Evolutionary conservation across 2,113 vertebrate species (phyloP).

Genomic region (Brienomyrus longianalis): DNA sequence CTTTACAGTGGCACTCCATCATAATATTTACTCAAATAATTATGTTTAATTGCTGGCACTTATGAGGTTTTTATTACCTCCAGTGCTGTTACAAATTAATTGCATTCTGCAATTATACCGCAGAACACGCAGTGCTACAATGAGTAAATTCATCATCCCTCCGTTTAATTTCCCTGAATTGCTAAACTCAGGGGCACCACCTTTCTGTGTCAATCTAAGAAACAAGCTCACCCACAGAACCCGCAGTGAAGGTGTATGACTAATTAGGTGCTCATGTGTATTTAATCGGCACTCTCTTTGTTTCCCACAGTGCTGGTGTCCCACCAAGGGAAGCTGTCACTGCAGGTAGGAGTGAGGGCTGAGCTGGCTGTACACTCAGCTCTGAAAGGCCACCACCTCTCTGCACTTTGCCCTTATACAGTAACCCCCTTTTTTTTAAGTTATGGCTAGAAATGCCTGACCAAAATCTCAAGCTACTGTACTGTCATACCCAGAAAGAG

Average conservation of each 20-base stretch:
- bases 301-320: not conserved
- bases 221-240: not conserved
- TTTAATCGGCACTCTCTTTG: conserved; percentile 46
- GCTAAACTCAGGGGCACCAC: not conserved
- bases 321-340: conserved; percentile 11
- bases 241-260: conserved; percentile 20
- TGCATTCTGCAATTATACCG: not conserved
- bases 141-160: not conserved
- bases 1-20: not conserved
- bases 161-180: not conserved
- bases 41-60: not conserved
- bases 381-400: conserved; percentile 8
- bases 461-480: not conserved
- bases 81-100: conserved; percentile 11
- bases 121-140: not conserved
- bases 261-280: conserved; percentile 60
- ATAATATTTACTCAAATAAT: conserved; percentile 10
- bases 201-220: not conserved
- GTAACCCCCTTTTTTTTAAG: too few species aligned
- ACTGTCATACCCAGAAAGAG: not conserved
- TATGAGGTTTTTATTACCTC: not conserved
- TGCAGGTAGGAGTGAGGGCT: not conserved
- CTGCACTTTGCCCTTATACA: not conserved
- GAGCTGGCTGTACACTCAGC: conserved; percentile 10
- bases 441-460: not conserved